phyloP scores from a whole-genome alignment of 2,113 vertebrate genomes.

The Dolichallabes microphthalmus region DNA sequence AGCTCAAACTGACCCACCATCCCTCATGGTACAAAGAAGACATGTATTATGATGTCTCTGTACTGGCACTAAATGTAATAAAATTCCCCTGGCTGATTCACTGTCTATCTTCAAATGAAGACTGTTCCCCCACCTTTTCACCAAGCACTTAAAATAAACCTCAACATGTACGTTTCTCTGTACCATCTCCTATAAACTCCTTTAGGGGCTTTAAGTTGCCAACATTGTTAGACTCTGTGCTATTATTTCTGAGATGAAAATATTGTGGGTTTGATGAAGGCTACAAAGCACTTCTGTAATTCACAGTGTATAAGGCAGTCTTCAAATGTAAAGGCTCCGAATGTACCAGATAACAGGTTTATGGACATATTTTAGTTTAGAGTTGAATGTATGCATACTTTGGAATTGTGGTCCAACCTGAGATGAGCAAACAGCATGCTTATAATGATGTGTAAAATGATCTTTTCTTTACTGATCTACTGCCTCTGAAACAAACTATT shows the following conservation, averaged over 20 bases:
- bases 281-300: neutral
- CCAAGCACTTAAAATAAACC: conserved; percentile 1
- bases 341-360: neutral
- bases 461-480: neutral
- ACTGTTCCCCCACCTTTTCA: neutral
- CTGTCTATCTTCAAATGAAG: neutral
- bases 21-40: neutral
- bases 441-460: neutral
- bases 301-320: neutral
- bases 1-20: neutral
- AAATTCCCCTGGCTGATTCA: conserved; percentile 1
- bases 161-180: neutral
- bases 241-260: neutral
- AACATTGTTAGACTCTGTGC: neutral
- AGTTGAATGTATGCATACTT: neutral
- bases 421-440: neutral
- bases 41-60: neutral
- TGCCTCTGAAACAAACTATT: neutral
- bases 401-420: neutral
- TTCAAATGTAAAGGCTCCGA: neutral
- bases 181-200: neutral
- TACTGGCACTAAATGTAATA: neutral
- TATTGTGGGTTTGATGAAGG: neutral
- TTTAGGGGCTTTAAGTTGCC: neutral
- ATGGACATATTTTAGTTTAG: neutral